A percentile compares a stretch with the other conserved stretches of the same genome.
Evolutionary conservation across 1,140 invertebrate genomes (phyloP).

Genomic region (Tetragonula clypearis): DNA sequence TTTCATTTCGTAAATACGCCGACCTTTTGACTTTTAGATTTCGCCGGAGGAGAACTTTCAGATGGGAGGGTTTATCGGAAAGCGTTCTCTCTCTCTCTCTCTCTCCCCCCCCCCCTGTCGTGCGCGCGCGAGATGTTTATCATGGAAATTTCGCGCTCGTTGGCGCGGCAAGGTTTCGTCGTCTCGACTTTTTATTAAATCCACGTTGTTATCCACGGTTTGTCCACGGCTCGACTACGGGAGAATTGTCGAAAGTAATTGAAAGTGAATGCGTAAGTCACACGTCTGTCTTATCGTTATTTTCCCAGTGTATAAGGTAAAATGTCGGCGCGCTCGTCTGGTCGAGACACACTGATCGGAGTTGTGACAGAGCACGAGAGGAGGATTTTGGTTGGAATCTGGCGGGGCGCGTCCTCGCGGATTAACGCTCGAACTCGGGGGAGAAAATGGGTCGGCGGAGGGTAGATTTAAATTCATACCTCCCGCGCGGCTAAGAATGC

Average conservation of each 20-base stretch:
- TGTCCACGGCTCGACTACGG: too few species aligned
- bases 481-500: slow-evolving; percentile 58
- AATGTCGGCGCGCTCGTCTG: too few species aligned
- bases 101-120: not conserved
- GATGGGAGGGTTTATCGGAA: not conserved
- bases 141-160: slow-evolving; percentile 16
- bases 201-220: not conserved
- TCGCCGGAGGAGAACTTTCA: not conserved
- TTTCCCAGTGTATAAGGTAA: too few species aligned
- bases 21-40: slow-evolving; percentile 32
- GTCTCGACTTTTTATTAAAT: not conserved
- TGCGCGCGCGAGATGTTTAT: slow-evolving; percentile 6
- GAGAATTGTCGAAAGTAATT: too few species aligned
- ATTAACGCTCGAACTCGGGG: not conserved
- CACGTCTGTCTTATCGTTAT: too few species aligned
- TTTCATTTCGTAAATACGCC: slow-evolving; percentile 21
- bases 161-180: not conserved
- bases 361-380: too few species aligned
- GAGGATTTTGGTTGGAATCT: too few species aligned
- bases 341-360: too few species aligned
- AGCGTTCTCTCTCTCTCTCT: not conserved
- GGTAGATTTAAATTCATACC: slow-evolving; percentile 66
- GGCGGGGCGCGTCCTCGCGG: not conserved
- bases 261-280: too few species aligned
- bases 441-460: slow-evolving; percentile 43